phyloP scores from a whole-genome alignment of 2,797 vertebrate species.

The Cyclura pinguis region DNA sequence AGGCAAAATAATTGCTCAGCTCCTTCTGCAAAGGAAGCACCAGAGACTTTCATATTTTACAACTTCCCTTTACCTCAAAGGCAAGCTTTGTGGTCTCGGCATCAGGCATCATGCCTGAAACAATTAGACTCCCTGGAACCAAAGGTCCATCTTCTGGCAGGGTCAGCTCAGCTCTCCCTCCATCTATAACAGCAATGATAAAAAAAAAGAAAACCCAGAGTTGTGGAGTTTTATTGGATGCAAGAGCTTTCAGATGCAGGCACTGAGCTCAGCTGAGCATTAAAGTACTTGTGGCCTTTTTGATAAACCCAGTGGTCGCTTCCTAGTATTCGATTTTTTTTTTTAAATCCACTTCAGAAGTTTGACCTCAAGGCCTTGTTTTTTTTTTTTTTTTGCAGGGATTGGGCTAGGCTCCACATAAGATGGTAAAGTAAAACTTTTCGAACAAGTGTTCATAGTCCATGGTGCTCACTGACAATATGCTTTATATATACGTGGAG shows the following conservation, averaged over 20 bases:
- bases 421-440: constrained; percentile 13
- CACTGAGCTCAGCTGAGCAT: neutral
- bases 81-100: neutral
- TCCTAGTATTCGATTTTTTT: neutral
- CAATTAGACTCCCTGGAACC: neutral
- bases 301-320: neutral
- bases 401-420: neutral
- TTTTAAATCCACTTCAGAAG: constrained; percentile 11
- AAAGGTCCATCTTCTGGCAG: neutral
- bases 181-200: neutral
- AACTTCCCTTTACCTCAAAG: neutral
- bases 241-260: neutral
- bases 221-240: neutral
- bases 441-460: neutral
- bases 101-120: neutral
- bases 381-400: neutral
- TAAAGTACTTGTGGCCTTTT: neutral
- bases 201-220: neutral
- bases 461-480: neutral
- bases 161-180: neutral
- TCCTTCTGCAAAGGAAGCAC: neutral
- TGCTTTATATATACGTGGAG: neutral
- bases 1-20: constrained; percentile 4
- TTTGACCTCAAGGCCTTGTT: constrained; percentile 7
- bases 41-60: neutral